Evolutionary conservation across 2,113 vertebrate species (phyloP).

Genomic region (Leptobrachium leishanense): DNA sequence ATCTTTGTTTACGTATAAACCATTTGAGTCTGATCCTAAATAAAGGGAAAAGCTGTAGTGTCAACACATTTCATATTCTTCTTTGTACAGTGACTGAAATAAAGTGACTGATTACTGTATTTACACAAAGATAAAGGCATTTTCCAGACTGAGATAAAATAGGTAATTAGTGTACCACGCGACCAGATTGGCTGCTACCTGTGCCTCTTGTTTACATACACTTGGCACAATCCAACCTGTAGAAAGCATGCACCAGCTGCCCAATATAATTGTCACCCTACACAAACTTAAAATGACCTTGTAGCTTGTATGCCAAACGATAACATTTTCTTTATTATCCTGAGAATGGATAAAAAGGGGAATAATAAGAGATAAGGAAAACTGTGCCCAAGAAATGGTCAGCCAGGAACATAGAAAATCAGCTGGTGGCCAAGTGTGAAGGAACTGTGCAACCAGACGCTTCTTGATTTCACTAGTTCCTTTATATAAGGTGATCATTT

Average conservation of each 20-base stretch:
- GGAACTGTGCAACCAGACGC: no score
- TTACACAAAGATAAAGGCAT: conserved; percentile 52
- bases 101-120: conserved; percentile 38
- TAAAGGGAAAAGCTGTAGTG: conserved; percentile 19
- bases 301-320: conserved; percentile 24
- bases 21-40: conserved; percentile 33
- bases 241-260: conserved; percentile 10
- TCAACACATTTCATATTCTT: conserved; percentile 19
- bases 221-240: conserved; percentile 4
- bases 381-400: no score
- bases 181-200: conserved; percentile 39
- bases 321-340: conserved; percentile 45
- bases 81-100: conserved; percentile 41
- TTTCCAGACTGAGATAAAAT: conserved; percentile 40
- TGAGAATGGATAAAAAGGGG: conserved; percentile 16
- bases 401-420: no score
- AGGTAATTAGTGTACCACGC: conserved; percentile 12
- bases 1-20: conserved; percentile 34
- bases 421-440: no score
- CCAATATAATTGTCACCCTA: conserved; percentile 44
- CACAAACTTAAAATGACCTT: conserved; percentile 49
- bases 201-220: conserved; percentile 43
- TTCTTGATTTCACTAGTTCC: no score
- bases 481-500: no score
- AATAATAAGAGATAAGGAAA: background rate